A percentile compares a stretch with the other conserved stretches of the same genome.
Conservation (phyloP, 2,888 invertebrate species). For the Epirrhoe alternata region DNA sequence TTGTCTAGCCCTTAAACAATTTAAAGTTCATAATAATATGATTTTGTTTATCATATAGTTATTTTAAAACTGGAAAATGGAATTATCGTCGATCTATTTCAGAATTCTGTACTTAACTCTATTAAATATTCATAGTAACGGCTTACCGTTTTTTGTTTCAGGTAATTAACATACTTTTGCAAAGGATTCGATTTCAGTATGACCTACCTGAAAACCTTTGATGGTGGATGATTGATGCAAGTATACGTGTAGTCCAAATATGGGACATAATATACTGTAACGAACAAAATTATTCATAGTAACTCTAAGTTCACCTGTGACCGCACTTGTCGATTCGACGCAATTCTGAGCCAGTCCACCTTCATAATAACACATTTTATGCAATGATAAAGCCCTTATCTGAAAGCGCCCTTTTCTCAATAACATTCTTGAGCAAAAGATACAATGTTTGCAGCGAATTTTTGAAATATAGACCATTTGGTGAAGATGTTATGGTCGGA, state of each 20-base stretch:
- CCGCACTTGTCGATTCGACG: conserved; percentile 52
- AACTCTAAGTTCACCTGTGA: conserved; percentile 16
- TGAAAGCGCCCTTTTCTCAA: conserved; percentile 75
- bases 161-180: conserved; percentile 48
- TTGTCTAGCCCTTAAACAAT: too few species aligned
- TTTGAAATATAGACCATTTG: conserved; percentile 57
- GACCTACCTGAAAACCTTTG: conserved; percentile 21
- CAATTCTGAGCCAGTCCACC: conserved; percentile 61
- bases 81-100: neutral
- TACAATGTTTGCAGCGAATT: conserved; percentile 54
- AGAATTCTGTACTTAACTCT: conserved; percentile 14
- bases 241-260: conserved; percentile 67
- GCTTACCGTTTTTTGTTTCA: conserved; percentile 45
- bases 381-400: conserved; percentile 80
- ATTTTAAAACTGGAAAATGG: neutral
- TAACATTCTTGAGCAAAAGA: conserved; percentile 70
- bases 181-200: conserved; percentile 34
- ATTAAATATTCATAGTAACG: conserved; percentile 37
- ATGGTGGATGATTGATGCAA: conserved; percentile 45
- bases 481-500: conserved; percentile 54
- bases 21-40: too few species aligned
- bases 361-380: conserved; percentile 80
- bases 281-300: conserved; percentile 53
- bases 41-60: too few species aligned
- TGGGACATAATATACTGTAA: conserved; percentile 62